Base-by-base conservation (phyloP, 2,888 invertebrate genomes). In the Aelia acuminata region DNA sequence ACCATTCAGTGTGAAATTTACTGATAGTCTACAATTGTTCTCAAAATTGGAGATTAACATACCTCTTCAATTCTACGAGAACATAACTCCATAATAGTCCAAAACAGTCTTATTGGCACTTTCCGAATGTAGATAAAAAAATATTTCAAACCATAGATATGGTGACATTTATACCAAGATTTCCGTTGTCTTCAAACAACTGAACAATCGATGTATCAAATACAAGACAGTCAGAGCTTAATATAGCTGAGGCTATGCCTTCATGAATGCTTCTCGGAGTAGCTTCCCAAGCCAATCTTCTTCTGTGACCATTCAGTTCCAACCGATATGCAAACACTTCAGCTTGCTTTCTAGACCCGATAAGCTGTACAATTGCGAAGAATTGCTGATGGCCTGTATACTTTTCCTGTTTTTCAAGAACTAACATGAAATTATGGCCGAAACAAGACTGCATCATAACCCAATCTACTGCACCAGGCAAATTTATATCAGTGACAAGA, bases 371-470 rank as follows among this genome's bases (percentile, higher is more conserved):
- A 91, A 99, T 99, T 31, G 99, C 99, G 94, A 98, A 98, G 93
- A 98, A 98, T 92, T 98, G 98, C 91, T 98, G 98, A 92, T 97
- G 97, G 0, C 98, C 98, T 93, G 99, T 98, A 92, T 96, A 98
- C 92, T 99, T 99, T 92, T 98, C 98, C 93, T 98, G 98, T 92
- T 99, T 99, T 92, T 99, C 99, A 86, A 99, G 94, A 57, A 99
- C 99, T 90, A 99, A 94, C 99, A 99, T 99, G 92, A 99, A 99
- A 93, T 99, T 98, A 92, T 98, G 98, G 89, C 98, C 98, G 92
- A 99, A 99, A 93, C 99, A 99, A 48, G 98, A 98, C 93, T 99
- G 99, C 99, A 99, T 99, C 99, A 99, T 99, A 7, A 98, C 98
- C 99, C 99, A 99, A 93, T 99, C 99, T 20, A 99, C 99, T 50